A percentile compares a stretch with the other conserved stretches of the same genome.
Evolutionary conservation across 2,113 vertebrate species (phyloP).

Genomic region (Anolis carolinensis): DNA sequence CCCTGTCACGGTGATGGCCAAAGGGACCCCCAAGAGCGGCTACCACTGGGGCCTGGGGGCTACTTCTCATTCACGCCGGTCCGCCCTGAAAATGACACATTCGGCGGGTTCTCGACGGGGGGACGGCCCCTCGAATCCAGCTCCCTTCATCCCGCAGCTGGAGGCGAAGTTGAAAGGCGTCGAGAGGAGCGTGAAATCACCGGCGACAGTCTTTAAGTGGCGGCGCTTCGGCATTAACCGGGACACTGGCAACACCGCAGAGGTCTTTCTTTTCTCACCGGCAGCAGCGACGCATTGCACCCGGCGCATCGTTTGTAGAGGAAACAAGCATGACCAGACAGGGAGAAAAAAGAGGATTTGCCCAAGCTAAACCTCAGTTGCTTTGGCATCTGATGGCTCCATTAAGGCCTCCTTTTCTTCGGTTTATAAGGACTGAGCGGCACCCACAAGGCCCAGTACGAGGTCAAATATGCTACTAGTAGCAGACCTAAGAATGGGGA

Average conservation of each 20-base stretch:
- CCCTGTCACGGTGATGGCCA: background rate
- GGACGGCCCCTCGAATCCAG: constrained; percentile 5
- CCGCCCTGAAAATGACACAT: constrained; percentile 19
- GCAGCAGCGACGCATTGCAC: background rate
- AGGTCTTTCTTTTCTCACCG: constrained; percentile 45
- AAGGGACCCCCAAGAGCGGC: background rate
- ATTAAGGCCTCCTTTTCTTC: background rate
- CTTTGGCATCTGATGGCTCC: too few species aligned
- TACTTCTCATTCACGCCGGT: constrained; percentile 12
- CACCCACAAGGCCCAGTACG: background rate
- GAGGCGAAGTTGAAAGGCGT: background rate
- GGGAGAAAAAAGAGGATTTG: background rate
- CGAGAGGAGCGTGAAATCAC: constrained; percentile 62
- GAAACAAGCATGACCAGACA: background rate
- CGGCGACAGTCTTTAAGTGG: constrained; percentile 72
- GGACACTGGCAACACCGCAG: constrained; percentile 54
- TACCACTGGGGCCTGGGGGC: background rate
- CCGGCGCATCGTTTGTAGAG: background rate
- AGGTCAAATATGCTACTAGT: background rate
- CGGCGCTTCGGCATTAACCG: constrained; percentile 58
- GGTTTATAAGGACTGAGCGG: background rate
- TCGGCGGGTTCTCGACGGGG: background rate
- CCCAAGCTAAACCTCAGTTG: background rate
- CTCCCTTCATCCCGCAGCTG: constrained; percentile 40
- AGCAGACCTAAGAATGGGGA: background rate